A percentile compares a stretch with the other conserved stretches of the same genome.
These are phyloP conservation scores for Abscondita cerata DNA, from an alignment of 2,888 invertebrate species.

Conservation along the genomic window DNA sequence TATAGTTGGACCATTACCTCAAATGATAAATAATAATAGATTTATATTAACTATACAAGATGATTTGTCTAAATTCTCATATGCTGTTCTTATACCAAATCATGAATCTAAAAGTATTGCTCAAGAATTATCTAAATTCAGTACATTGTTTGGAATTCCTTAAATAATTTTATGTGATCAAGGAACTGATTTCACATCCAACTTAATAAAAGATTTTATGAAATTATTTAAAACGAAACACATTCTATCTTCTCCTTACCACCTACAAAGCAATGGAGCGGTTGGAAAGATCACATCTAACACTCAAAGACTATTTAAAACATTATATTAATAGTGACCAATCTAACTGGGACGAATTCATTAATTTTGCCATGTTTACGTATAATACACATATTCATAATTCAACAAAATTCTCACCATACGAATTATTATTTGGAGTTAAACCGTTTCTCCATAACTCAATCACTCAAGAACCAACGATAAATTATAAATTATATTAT, in stretches of 20 bases:
- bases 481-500: no score
- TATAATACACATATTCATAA: slow-evolving; percentile 45
- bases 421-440: slow-evolving; percentile 46
- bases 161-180: background rate
- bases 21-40: background rate
- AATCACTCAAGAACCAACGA: no score
- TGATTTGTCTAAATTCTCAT: slow-evolving; percentile 48
- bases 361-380: slow-evolving; percentile 26
- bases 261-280: background rate
- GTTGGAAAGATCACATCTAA: slow-evolving; percentile 36
- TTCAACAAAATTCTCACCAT: slow-evolving; percentile 44
- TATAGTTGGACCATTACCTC: background rate
- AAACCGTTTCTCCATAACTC: no score
- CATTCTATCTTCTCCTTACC: background rate
- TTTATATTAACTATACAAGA: slow-evolving; percentile 30
- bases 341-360: background rate
- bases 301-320: slow-evolving; percentile 9
- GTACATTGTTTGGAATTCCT: background rate
- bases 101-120: slow-evolving; percentile 1
- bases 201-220: background rate
- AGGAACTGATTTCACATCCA: slow-evolving; percentile 35
- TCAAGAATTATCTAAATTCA: slow-evolving; percentile 15
- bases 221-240: slow-evolving; percentile 44
- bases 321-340: no score
- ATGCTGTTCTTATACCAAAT: slow-evolving; percentile 26